Percentiles rank a stretch among this genome's conserved stretches.
phyloP scores from a whole-genome alignment of 2,888 invertebrate genomes.

The Endotricha flammealis region DNA sequence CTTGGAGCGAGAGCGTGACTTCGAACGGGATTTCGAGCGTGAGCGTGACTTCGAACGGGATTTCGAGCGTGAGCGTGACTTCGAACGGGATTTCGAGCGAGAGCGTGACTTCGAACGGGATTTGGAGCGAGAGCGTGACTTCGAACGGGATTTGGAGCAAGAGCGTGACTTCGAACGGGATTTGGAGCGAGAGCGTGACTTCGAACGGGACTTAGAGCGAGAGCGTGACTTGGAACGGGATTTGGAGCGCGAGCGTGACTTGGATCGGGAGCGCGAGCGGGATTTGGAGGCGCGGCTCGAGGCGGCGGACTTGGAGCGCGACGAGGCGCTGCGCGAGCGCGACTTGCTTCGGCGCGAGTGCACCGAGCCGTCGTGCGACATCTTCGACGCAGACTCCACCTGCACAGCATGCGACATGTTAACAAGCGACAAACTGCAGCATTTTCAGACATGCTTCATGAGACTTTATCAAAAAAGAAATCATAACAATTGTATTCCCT shows the following conservation, averaged over 20 bases:
- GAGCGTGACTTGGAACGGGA: conserved; percentile 18
- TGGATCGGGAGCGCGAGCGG: conserved; percentile 24
- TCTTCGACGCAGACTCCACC: conserved; percentile 52
- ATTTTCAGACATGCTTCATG: too few species aligned
- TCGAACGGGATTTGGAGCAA: conserved; percentile 38
- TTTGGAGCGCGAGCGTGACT: conserved; percentile 27
- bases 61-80: conserved; percentile 31
- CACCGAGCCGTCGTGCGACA: conserved; percentile 52
- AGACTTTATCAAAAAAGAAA: too few species aligned
- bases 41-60: conserved; percentile 37
- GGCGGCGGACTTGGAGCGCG: conserved; percentile 18
- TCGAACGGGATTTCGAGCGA: conserved; percentile 24
- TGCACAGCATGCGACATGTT: too few species aligned
- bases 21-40: conserved; percentile 25
- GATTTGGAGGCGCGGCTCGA: conserved; percentile 21
- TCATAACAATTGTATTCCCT: too few species aligned
- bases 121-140: conserved; percentile 29
- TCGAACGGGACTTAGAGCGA: conserved; percentile 25
- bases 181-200: conserved; percentile 22
- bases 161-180: conserved; percentile 28
- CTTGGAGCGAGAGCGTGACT: conserved; percentile 22
- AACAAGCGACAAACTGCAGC: too few species aligned
- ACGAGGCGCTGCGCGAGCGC: too few species aligned
- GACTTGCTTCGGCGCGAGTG: conserved; percentile 29
- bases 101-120: conserved; percentile 28